These are phyloP conservation scores for Turritopsis dohrnii DNA, from an alignment of 30 jellyfish, hydroid and myxozoan species.

Conservation along the genomic window DNA sequence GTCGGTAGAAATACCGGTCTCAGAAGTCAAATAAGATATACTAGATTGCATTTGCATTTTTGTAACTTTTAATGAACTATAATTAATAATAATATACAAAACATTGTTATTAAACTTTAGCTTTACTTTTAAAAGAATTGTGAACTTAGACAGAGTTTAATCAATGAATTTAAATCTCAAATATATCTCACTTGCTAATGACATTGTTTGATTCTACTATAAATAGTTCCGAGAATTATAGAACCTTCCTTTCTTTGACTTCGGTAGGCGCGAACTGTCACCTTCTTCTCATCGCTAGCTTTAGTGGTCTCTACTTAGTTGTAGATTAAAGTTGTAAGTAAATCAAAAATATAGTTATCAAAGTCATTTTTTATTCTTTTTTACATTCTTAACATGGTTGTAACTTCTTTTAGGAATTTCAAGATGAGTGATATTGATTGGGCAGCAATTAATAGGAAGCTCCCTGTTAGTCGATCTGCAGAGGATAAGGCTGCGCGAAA, in stretches of 20 bases:
- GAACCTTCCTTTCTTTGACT: neutral
- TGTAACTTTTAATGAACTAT: neutral
- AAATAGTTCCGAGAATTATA: neutral
- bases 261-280: neutral
- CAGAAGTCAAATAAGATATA: neutral
- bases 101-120: neutral
- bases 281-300: too few relatives aligned
- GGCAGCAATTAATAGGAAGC: conserved; percentile 38
- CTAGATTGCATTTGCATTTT: neutral
- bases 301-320: neutral
- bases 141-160: neutral
- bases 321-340: too few relatives aligned
- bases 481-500: conserved; percentile 41
- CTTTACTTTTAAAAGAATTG: neutral
- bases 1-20: neutral
- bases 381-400: neutral
- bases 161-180: neutral
- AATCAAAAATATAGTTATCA: too few relatives aligned
- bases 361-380: neutral
- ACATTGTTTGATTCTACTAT: neutral
- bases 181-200: neutral
- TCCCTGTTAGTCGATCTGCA: conserved; percentile 29
- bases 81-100: too few relatives aligned
- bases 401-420: neutral
- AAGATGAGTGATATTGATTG: conserved; percentile 38